phyloP scores from a whole-genome alignment of 1,140 invertebrate species.

The Drosophila pseudoananassae region DNA sequence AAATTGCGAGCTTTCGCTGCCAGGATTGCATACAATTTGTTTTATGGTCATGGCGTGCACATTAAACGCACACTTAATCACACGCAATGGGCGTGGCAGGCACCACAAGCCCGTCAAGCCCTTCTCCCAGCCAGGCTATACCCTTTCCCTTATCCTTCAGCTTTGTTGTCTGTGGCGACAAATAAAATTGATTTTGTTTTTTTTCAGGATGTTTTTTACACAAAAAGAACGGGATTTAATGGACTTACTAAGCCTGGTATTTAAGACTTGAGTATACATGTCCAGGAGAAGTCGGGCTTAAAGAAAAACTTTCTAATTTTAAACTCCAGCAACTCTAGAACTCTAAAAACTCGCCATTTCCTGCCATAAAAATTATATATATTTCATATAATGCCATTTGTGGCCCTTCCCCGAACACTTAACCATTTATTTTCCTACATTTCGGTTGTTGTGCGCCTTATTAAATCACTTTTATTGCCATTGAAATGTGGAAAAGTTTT shows the following conservation, averaged over 20 bases:
- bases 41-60: constrained; percentile 74
- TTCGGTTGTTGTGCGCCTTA: constrained; percentile 63
- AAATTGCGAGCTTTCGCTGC: constrained; percentile 50
- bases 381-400: not conserved
- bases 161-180: constrained; percentile 59
- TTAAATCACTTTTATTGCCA: constrained; percentile 83
- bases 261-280: too few relatives aligned
- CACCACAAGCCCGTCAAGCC: not conserved
- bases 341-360: too few relatives aligned
- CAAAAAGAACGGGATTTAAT: not conserved
- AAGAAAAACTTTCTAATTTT: too few relatives aligned
- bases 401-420: not conserved
- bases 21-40: constrained; percentile 77
- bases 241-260: too few relatives aligned
- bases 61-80: constrained; percentile 81
- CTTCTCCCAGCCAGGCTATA: too few relatives aligned
- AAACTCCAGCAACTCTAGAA: too few relatives aligned
- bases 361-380: too few relatives aligned
- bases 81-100: constrained; percentile 66
- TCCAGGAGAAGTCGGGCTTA: too few relatives aligned
- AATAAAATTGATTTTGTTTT: constrained; percentile 76
- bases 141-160: not conserved
- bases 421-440: constrained; percentile 1
- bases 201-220: constrained; percentile 7
- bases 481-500: constrained; percentile 77